Evolutionary conservation across 1,140 invertebrate species (phyloP), one percentile per base, ranked within the genome.

Genomic region (Stenopsyche tienmushanensis): DNA sequence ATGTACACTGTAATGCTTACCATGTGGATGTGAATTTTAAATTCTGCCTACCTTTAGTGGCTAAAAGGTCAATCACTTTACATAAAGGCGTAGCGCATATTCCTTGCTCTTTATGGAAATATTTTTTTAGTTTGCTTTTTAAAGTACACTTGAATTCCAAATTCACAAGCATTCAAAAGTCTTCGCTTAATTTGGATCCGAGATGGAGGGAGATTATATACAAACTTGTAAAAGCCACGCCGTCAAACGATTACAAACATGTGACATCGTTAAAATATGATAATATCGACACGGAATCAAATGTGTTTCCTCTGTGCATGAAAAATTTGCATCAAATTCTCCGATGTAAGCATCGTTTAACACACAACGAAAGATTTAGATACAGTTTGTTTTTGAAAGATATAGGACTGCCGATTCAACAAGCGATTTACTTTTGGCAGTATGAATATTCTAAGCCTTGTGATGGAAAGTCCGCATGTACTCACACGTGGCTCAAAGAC

Each of bases 221-320:
- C 45, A 74, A 76, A 69, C 23, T 70, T 13, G 60, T 47, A 17
- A 41, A 64, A 59, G 72, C 72, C 63, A 52, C 79, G 9, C 60
- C 73, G 24, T 50, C 60, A 18, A 39, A 62, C 62, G 67, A 81
- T 53, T 72, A 72, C n/a, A 73, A 64, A 18, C 64, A 72, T 34
- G 72, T 24, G 17, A 73, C 71, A 52, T 47, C 77, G 52, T 71
- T 80, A 50, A 75, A 73, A n/a, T 74, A 75, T 47, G 63, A 70
- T 20, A 79, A 85, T 62, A 81, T 87, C 55, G 78, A 86, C 65
- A 20, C 73, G 58, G 73, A 85, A 71, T 80, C 80, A 5, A 77
- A 76, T 65, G 77, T 80, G 24, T 92, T 91, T 78, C 90, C 91
- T 17, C 83, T 85, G 0, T 93, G 90, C 74, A 92, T 92, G 90